Conservation (phyloP, 2,113 vertebrate species). For the Gobius niger region DNA sequence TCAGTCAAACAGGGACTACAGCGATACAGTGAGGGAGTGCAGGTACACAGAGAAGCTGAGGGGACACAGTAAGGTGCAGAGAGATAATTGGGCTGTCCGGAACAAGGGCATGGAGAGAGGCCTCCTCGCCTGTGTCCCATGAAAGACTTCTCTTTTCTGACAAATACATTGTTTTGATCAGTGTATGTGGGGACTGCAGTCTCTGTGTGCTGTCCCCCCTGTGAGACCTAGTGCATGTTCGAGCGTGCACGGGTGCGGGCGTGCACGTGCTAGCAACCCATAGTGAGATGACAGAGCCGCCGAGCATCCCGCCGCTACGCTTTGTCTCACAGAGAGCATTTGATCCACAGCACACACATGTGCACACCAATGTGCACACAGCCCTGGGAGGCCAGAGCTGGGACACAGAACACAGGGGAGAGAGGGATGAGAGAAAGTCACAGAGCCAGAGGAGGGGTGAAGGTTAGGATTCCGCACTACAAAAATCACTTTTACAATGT, state of each 20-base stretch:
- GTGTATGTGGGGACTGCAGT: conserved; percentile 83
- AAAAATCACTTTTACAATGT: conserved; percentile 40
- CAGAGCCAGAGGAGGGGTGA: conserved; percentile 36
- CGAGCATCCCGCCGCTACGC: conserved; percentile 62
- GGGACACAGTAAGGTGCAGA: conserved; percentile 65
- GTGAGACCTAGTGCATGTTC: conserved; percentile 67
- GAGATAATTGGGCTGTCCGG: conserved; percentile 78
- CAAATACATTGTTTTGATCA: conserved; percentile 89
- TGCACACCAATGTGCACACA: conserved; percentile 24
- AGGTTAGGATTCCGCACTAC: conserved; percentile 57
- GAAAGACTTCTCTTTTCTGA: conserved; percentile 79
- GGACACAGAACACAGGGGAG: conserved; percentile 58
- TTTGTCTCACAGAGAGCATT: conserved; percentile 73
- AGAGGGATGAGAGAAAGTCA: conserved; percentile 42
- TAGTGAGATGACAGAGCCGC: conserved; percentile 72
- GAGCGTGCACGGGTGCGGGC: conserved; percentile 46
- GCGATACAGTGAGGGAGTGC: conserved; percentile 25
- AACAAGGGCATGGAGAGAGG: conserved; percentile 74
- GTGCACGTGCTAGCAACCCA: conserved; percentile 47
- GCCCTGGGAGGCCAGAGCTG: conserved; percentile 48
- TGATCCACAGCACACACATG: conserved; percentile 57
- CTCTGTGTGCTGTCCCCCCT: conserved; percentile 72
- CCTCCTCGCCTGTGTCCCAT: conserved; percentile 62
- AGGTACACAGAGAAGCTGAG: conserved; percentile 32
- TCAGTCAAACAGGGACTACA: conserved; percentile 14